Evolutionary conservation across 2,113 vertebrate genomes (phyloP).

Genomic region (Lamprologus speciosus): DNA sequence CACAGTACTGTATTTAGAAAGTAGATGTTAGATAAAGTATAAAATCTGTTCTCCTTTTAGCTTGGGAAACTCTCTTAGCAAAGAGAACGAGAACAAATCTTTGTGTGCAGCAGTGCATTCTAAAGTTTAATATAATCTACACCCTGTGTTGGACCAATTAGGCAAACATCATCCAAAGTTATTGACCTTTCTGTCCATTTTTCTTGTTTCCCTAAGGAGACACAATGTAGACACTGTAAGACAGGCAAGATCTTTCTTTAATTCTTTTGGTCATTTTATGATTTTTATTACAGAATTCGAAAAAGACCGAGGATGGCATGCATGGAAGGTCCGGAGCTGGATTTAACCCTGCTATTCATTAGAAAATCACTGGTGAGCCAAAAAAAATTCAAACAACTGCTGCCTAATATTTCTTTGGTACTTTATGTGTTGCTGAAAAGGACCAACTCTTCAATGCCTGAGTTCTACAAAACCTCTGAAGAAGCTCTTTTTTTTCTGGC

Average conservation of each 20-base stretch:
- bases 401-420: neutral
- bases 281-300: neutral
- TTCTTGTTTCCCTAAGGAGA: neutral
- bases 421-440: neutral
- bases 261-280: neutral
- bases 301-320: neutral
- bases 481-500: neutral
- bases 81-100: neutral
- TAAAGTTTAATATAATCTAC: neutral
- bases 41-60: neutral
- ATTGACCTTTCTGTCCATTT: neutral
- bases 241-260: neutral
- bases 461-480: neutral
- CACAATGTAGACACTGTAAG: neutral
- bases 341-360: neutral
- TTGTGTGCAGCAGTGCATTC: neutral
- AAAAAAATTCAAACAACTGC: neutral
- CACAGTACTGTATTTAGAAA: neutral
- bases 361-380: too few relatives aligned
- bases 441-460: neutral
- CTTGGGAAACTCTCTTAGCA: neutral
- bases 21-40: neutral
- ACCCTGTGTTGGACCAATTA: neutral
- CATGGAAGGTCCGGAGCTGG: neutral
- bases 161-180: neutral